A percentile compares a stretch with the other conserved stretches of the same genome.
Evolutionary conservation across 1,140 invertebrate species (phyloP).

Genomic region (Probaryconus sp.): DNA sequence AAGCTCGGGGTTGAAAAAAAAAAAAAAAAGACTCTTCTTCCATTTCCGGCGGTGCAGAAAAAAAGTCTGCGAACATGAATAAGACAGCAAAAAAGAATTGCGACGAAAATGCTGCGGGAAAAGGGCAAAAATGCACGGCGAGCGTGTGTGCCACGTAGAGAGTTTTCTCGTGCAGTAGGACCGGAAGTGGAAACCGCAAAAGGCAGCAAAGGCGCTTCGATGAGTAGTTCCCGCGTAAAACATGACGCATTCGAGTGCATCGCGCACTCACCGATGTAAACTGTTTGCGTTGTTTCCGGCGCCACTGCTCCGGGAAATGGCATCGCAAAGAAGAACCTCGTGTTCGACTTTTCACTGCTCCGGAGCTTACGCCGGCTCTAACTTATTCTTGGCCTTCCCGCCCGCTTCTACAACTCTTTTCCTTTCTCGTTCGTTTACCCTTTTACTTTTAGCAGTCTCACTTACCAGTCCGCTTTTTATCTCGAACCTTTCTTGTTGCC

Average conservation of each 20-base stretch:
- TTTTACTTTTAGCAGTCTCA: too few species aligned
- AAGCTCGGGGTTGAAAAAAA: conserved; percentile 12
- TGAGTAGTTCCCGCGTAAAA: conserved; percentile 43
- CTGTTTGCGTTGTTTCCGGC: conserved; percentile 65
- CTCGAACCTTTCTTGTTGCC: too few species aligned
- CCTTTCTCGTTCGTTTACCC: too few species aligned
- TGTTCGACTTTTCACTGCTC: conserved; percentile 45
- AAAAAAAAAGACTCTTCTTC: conserved; percentile 5
- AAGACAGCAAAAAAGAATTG: conserved; percentile 1
- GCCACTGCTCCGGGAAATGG: conserved; percentile 53
- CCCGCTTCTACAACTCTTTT: too few species aligned
- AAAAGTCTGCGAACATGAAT: conserved; percentile 7
- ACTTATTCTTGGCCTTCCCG: too few species aligned
- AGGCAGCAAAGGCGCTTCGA: conserved; percentile 48
- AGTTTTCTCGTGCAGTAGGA: conserved; percentile 32
- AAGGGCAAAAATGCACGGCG: conserved; percentile 11
- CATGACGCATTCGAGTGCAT: conserved; percentile 48
- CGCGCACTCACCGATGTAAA: conserved; percentile 58
- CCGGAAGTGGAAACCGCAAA: conserved; percentile 45
- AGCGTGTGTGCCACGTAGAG: conserved; percentile 7
- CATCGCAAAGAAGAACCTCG: conserved; percentile 41
- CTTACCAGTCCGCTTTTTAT: too few species aligned
- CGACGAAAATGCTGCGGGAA: not conserved
- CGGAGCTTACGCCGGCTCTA: too few species aligned
- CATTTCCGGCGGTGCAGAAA: not conserved